Conservation (phyloP, 2,113 vertebrate species). For the Phodopus roborovskii region DNA sequence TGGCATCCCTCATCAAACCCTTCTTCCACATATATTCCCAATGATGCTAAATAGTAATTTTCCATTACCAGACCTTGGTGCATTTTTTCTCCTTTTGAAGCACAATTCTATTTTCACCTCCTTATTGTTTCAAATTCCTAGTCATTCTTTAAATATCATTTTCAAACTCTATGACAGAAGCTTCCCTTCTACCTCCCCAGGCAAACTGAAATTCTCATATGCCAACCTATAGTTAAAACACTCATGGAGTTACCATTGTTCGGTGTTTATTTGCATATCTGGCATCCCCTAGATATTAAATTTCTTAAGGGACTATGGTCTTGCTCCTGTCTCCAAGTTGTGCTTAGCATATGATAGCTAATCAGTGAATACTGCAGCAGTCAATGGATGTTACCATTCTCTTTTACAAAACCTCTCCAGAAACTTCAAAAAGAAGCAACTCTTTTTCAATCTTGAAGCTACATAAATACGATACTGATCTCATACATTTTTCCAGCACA, state of each 20-base stretch:
- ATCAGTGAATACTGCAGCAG: slow-evolving; percentile 52
- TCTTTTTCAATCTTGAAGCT: background rate
- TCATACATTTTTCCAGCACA: background rate
- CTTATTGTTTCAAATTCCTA: background rate
- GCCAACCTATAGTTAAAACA: background rate
- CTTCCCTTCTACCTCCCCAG: background rate
- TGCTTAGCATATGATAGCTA: background rate
- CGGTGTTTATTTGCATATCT: background rate
- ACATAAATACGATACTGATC: slow-evolving; percentile 14
- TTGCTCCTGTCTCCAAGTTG: background rate
- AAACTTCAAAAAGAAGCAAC: slow-evolving; percentile 42
- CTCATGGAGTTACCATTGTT: background rate
- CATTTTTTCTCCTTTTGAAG: background rate
- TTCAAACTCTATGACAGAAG: slow-evolving; percentile 32
- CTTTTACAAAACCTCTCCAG: slow-evolving; percentile 34
- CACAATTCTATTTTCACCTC: background rate
- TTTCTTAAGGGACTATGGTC: background rate
- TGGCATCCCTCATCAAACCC: too few species aligned
- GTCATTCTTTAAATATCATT: background rate
- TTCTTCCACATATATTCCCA: background rate
- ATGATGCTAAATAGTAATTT: background rate
- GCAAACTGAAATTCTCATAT: background rate
- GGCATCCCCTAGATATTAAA: background rate
- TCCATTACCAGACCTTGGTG: background rate
- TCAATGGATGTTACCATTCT: background rate